Conservation (phyloP, 2,113 vertebrate genomes). For the Chlamydotis undulata region DNA sequence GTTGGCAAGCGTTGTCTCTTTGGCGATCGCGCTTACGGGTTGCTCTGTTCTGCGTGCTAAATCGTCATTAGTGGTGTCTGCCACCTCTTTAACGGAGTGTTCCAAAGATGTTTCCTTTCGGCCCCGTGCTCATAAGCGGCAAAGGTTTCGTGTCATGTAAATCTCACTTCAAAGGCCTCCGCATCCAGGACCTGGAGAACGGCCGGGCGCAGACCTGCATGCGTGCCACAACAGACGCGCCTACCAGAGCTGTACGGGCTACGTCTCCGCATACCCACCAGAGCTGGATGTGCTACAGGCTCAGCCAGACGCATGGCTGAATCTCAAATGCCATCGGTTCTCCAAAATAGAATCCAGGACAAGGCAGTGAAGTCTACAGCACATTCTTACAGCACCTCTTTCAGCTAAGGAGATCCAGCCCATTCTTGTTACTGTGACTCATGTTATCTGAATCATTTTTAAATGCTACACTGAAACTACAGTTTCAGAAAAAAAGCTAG, state of each 20-base stretch:
- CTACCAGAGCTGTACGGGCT: neutral
- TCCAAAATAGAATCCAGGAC: conserved; percentile 56
- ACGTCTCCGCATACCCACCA: neutral
- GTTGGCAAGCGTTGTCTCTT: neutral
- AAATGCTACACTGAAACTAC: neutral
- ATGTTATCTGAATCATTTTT: conserved; percentile 40
- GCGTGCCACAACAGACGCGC: neutral
- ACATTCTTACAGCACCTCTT: conserved; percentile 23
- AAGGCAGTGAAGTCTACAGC: conserved; percentile 35
- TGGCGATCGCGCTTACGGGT: neutral
- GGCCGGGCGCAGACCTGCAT: neutral
- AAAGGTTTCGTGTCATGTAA: neutral
- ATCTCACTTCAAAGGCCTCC: neutral
- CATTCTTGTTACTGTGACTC: conserved; percentile 45
- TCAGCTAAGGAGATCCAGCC: conserved; percentile 20
- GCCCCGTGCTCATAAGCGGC: neutral
- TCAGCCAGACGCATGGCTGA: conserved; percentile 18
- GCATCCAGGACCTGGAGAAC: neutral
- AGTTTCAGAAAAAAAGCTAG: neutral
- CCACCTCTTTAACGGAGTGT: neutral
- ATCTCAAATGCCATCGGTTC: conserved; percentile 47
- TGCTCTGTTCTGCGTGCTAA: neutral
- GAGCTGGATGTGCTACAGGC: neutral
- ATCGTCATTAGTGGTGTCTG: neutral
- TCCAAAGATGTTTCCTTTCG: neutral